Percentiles rank a stretch among this genome's conserved stretches.
phyloP scores from a whole-genome alignment of 2,888 invertebrate genomes.

The Athetis lepigone region DNA sequence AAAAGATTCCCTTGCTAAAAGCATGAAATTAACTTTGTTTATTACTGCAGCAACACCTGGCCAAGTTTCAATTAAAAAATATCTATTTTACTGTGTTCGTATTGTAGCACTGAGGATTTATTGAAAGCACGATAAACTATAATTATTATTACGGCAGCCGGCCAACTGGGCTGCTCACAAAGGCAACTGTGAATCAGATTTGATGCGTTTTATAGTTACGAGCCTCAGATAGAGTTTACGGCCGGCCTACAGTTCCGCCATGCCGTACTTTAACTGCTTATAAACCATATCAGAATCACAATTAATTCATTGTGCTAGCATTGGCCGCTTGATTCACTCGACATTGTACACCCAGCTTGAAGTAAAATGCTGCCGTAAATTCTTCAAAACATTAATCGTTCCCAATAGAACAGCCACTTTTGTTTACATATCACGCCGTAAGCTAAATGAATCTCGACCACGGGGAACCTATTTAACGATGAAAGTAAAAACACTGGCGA shows the following conservation, averaged over 20 bases:
- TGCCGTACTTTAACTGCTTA: conserved; percentile 65
- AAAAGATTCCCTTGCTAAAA: conserved; percentile 60
- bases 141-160: conserved; percentile 75
- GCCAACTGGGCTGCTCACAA: conserved; percentile 79
- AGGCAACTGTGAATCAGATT: conserved; percentile 83
- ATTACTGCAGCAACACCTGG: conserved; percentile 81
- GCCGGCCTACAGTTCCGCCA: conserved; percentile 73
- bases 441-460: conserved; percentile 49
- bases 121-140: conserved; percentile 82
- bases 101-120: conserved; percentile 76
- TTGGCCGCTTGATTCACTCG: conserved; percentile 31
- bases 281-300: conserved; percentile 69
- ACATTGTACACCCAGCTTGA: conserved; percentile 40
- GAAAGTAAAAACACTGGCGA: conserved; percentile 53
- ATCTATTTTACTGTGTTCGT: conserved; percentile 76
- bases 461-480: conserved; percentile 52
- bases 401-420: conserved; percentile 47
- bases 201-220: conserved; percentile 84
- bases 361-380: conserved; percentile 30
- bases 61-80: conserved; percentile 83
- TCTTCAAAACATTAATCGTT: conserved; percentile 43
- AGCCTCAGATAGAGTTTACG: conserved; percentile 80
- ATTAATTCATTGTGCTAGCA: conserved; percentile 62
- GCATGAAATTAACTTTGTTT: conserved; percentile 76
- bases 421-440: conserved; percentile 52